phyloP scores from a whole-genome alignment of 2,888 invertebrate genomes.

The Zygogramma bicolorata region DNA sequence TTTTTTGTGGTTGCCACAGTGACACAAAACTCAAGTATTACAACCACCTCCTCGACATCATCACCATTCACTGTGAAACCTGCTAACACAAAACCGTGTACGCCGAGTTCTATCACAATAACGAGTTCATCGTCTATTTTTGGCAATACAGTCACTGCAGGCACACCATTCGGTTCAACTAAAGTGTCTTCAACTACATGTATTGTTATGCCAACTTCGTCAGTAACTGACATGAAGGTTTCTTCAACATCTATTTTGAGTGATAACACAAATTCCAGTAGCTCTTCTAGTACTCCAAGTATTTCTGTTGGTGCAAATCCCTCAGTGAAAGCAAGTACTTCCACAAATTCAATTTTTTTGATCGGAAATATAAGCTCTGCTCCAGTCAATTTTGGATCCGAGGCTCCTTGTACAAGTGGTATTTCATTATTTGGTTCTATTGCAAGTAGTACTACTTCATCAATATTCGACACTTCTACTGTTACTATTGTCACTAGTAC shows the following conservation, averaged over 20 bases:
- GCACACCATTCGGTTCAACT: no score
- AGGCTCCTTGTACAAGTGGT: conserved; percentile 49
- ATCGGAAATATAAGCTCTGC: not conserved
- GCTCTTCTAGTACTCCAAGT: conserved; percentile 6
- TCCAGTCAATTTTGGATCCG: conserved; percentile 40
- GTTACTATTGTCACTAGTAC: conserved; percentile 39
- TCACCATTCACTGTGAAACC: conserved; percentile 13
- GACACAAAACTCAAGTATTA: not conserved
- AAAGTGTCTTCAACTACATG: no score
- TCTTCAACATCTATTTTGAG: conserved; percentile 56
- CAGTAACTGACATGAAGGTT: no score
- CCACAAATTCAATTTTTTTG: conserved; percentile 1
- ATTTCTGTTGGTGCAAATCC: not conserved
- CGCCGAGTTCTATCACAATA: conserved; percentile 25
- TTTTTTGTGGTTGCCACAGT: not conserved
- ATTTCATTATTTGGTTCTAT: conserved; percentile 12
- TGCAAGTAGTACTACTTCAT: conserved; percentile 9
- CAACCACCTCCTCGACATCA: not conserved
- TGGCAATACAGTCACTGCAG: conserved; percentile 52
- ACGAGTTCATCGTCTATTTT: conserved; percentile 49
- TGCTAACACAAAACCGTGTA: not conserved
- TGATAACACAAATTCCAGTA: conserved; percentile 42
- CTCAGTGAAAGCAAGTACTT: not conserved
- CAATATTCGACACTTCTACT: conserved; percentile 36
- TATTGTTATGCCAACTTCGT: no score